These are phyloP conservation scores for Eufriesea mexicana DNA, from an alignment of 1,140 invertebrate species.

Conservation along the genomic window DNA sequence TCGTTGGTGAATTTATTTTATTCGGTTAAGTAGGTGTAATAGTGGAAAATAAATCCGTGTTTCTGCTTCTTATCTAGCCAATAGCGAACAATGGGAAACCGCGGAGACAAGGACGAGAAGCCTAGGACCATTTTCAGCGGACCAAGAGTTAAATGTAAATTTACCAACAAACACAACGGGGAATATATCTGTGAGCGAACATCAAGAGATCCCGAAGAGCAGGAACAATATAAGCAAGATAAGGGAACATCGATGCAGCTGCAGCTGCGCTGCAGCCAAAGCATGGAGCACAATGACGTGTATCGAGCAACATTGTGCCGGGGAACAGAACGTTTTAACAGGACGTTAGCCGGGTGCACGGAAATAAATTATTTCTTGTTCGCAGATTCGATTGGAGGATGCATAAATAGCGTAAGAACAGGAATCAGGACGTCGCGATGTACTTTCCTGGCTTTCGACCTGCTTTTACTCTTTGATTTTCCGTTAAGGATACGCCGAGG, in stretches of 20 bases:
- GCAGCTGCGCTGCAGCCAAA: neutral
- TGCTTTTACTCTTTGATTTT: neutral
- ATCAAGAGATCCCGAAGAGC: neutral
- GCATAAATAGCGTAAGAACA: neutral
- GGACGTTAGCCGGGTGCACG: neutral
- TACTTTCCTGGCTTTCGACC: neutral
- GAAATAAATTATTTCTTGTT: conserved; percentile 8
- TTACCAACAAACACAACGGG: neutral
- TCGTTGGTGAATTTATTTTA: no score
- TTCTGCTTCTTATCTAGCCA: no score
- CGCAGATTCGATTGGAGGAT: conserved; percentile 1
- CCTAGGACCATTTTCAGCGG: no score
- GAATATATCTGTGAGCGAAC: neutral
- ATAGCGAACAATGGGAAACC: neutral
- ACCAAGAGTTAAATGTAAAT: neutral
- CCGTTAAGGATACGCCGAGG: neutral
- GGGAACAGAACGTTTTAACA: neutral
- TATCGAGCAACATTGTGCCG: neutral
- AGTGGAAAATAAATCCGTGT: neutral
- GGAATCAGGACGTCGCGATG: neutral
- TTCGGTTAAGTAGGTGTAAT: neutral
- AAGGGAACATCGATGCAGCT: neutral
- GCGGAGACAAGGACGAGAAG: neutral
- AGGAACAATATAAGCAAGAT: neutral
- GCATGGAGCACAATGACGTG: neutral